Conservation (phyloP, 1,140 invertebrate genomes). For the Periplaneta americana region DNA sequence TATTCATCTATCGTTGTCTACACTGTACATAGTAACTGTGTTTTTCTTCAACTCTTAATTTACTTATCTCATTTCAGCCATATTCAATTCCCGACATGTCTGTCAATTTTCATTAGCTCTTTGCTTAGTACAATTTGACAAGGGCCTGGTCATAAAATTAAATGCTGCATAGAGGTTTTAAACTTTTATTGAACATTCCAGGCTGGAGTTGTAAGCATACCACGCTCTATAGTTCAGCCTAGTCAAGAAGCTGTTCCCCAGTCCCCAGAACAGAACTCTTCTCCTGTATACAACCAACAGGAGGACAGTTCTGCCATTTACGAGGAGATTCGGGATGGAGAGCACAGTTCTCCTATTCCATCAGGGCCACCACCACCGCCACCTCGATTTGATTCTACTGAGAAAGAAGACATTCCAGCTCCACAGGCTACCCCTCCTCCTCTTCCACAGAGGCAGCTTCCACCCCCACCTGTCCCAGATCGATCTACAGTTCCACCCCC, state of each 20-base stretch:
- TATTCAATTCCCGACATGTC: background rate
- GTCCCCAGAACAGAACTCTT: background rate
- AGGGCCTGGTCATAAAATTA: background rate
- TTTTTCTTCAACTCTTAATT: background rate
- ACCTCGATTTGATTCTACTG: slow-evolving; percentile 33
- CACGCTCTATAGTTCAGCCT: slow-evolving; percentile 7
- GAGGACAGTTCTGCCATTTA: slow-evolving; percentile 43
- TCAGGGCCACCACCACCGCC: slow-evolving; percentile 44
- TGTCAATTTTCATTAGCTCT: background rate
- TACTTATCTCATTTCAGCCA: background rate
- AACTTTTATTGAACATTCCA: slow-evolving; percentile 12
- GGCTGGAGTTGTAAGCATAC: slow-evolving; percentile 21
- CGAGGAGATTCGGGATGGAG: slow-evolving; percentile 47
- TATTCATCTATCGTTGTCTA: too few relatives aligned
- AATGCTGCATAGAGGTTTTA: too few relatives aligned
- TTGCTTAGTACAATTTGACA: background rate
- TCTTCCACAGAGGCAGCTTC: slow-evolving; percentile 48
- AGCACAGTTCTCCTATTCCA: slow-evolving; percentile 33
- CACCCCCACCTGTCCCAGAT: slow-evolving; percentile 28
- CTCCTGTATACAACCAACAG: slow-evolving; percentile 22
- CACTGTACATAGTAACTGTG: background rate
- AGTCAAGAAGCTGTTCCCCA: slow-evolving; percentile 7
- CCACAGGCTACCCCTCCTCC: slow-evolving; percentile 36
- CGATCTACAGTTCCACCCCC: slow-evolving; percentile 46
- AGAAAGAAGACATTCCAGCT: background rate